A percentile compares a stretch with the other conserved stretches of the same genome.
These are phyloP conservation scores for Macropis europaea DNA, from an alignment of 2,888 invertebrate genomes.

Conservation along the genomic window DNA sequence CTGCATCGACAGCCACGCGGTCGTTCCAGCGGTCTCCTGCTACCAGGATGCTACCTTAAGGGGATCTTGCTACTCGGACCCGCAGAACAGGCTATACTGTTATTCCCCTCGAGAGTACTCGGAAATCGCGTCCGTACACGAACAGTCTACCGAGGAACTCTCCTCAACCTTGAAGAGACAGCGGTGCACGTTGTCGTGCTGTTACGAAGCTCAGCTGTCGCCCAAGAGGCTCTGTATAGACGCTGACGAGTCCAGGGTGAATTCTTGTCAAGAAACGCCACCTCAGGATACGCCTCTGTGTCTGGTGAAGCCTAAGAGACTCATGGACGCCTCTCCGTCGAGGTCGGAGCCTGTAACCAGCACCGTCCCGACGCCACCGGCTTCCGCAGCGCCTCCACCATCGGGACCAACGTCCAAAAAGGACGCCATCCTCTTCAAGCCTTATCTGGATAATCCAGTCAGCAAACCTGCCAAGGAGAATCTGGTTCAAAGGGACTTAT, in stretches of 20 bases:
- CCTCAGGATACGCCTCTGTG: slow-evolving; percentile 79
- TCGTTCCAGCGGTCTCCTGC: slow-evolving; percentile 49
- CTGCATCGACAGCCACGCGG: slow-evolving; percentile 60
- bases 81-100: slow-evolving; percentile 60
- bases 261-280: slow-evolving; percentile 60
- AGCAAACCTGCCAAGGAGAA: slow-evolving; percentile 77
- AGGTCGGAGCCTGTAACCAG: slow-evolving; percentile 69
- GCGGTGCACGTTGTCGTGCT: slow-evolving; percentile 65
- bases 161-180: slow-evolving; percentile 60
- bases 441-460: slow-evolving; percentile 86
- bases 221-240: slow-evolving; percentile 68
- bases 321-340: slow-evolving; percentile 40
- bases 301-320: slow-evolving; percentile 76
- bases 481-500: slow-evolving; percentile 44
- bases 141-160: slow-evolving; percentile 37
- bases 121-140: slow-evolving; percentile 38
- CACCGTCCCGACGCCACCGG: slow-evolving; percentile 60
- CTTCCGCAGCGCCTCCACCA: slow-evolving; percentile 46
- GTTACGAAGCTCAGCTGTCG: slow-evolving; percentile 61
- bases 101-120: slow-evolving; percentile 67
- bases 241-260: slow-evolving; percentile 52
- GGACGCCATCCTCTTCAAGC: slow-evolving; percentile 89
- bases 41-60: slow-evolving; percentile 62
- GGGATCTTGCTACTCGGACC: slow-evolving; percentile 61
- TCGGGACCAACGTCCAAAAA: slow-evolving; percentile 80